Evolutionary conservation across 2,113 vertebrate species (phyloP), one percentile per base, ranked within the genome.

Genomic region (Cavia porcellus): DNA sequence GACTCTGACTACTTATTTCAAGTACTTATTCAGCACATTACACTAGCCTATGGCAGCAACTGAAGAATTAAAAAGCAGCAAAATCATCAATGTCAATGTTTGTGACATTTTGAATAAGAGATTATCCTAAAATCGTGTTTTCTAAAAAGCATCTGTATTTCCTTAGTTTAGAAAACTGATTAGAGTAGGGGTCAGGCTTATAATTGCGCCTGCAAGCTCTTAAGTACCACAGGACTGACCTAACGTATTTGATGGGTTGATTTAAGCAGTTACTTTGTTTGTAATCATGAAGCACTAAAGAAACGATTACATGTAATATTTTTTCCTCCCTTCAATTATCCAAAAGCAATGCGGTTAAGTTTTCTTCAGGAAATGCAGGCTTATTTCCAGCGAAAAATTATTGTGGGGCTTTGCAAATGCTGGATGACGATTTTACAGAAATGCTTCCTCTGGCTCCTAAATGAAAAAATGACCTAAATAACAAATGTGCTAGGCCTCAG

Each of bases 391-490:
- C 15, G 90, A 95, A 96, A 96, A 93, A 94, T 42, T 75, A 87
- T 4, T 45, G 83, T 89, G 80, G 38, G 62, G 32, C 82, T 75
- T 90, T 74, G 90, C 74, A 84, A 98, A 92, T 30, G 50, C 57
- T 95, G 30, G 45, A 80, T 90, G 68, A 94, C 86, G 92, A 83
- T 81, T 68, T 94, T 38, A 90, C 80, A 77, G 45, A 95, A 96
- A 95, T 30, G 85, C 57, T 92, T 93, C 84, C 59, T 77, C 64
- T 90, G 84, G 68, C 50, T 61, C 84, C 75, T 1, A 90, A 89
- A 96, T 4, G 9, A 77, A 94, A 95, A 90, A 96, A 92, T 87
- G 86, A 96, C 83, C 91, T 87, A 93, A 95, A 95, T 86, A 93
- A 93, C 38, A 85, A 92, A 81, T 42, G 10, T 32, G 20, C 68